Evolutionary conservation across 2,888 invertebrate species (phyloP), one percentile per base, ranked within the genome.

Genomic region (Eupithecia pulchellata): DNA sequence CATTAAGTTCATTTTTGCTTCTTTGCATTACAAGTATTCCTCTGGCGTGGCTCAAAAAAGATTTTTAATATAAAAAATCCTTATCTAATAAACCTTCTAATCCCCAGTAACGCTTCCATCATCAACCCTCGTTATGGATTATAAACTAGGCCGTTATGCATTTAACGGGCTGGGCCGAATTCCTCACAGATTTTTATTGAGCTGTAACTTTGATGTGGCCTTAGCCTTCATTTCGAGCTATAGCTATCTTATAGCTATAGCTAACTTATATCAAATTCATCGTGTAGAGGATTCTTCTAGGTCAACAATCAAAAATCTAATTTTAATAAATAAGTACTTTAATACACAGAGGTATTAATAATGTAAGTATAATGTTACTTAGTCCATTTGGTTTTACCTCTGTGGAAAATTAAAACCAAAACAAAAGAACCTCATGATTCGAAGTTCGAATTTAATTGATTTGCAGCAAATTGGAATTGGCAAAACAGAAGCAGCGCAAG

Each of bases 141-240:
- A 84, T 88, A 87, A 88, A 87, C 84, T 86, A 85, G 58, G 75
- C 66, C 66, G 82, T 83, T 81, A 84, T 84, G 78, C 78, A 77
- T 74, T 77, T 86, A 82, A 85, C 82, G 81, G 77, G 72, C 77
- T 75, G 30, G 60, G 77, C 69, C 78, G 77, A 78, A 79, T 83
- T 81, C 81, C 83, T 84, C 87, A 84, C 86, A 87, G 88, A 89
- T 89, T 89, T 89, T 87, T 84, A 88, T 81, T 55, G 74, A 52
- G 76, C 78, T 77, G 76, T 86, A 81, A 84, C 81, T 75, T 81
- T 81, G 63, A 75, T 72, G 25, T 52, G 68, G 73, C 60, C 67
- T 73, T 73, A 66, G 36, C 63, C 66, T 69, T 67, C 52, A 36
- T 62, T 61, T 52, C 52, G 25, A 25, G 52, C 17, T 57, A 29